Base-by-base conservation (phyloP, 1,140 invertebrate species). In the Heliconius melpomene region DNA sequence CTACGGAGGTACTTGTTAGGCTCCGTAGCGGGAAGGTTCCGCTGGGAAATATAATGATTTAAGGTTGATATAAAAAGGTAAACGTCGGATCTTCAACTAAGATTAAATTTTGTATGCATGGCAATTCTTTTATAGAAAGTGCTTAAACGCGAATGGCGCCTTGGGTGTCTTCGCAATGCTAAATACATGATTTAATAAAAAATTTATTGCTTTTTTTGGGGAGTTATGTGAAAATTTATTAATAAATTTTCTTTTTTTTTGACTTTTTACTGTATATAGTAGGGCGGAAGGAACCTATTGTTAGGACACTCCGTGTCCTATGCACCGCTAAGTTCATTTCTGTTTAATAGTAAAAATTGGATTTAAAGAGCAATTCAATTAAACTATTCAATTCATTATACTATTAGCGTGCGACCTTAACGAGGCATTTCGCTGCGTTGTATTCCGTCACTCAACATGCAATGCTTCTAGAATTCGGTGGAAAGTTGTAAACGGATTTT, bases 1-100 rank as follows among this genome's bases (percentile, higher is more conserved):
- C 40, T 46, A 46, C 3, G 16, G 40, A 46, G 40, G 40, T 46
- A 46, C 40, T 16, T 46, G 40, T 46, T 16, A 46, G 40, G 75
- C 76, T 82, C 78, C 77, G 82, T 81, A 72, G 82, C 80, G 79
- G 78, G 40, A 46, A 46, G 40, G 80, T 78, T 74, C 87, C 85
- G 77, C 66, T 79, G 87, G 87, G 87, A 88, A 88, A 88, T 88
- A 83, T 87, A 88, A 87, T 86, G 85, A 87, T 88, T 86, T 87
- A 88, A 84, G 78, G 80, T 81, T 78, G 79, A 79, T 85, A 82
- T 85, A 83, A 83, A 84, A 84, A 84, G 83, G 80, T 81, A 82
- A 84, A 29, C 23, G 57, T 60, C 9, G 73, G 82, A 79, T 84
- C 78, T 57, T 77, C 70, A 72, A 75, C 78, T 77, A 82, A 82